Evolutionary conservation across 2,113 vertebrate genomes (phyloP).

Genomic region (Rhizomys pruinosus): DNA sequence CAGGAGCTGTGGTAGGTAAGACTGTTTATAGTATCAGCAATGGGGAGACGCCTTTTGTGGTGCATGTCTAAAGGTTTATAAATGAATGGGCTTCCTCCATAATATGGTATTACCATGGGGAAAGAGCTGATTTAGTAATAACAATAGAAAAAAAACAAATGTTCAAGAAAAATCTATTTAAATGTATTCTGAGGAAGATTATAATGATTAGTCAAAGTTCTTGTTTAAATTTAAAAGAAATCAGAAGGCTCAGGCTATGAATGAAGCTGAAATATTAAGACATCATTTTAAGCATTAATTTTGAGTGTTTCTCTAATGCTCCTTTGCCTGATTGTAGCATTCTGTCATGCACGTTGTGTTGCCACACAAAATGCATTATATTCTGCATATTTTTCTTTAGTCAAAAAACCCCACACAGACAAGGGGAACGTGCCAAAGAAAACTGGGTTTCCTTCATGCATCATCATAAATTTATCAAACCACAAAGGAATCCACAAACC

Average conservation of each 20-base stretch:
- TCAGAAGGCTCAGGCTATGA: slow-evolving; percentile 6
- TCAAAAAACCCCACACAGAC: neutral
- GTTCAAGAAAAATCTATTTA: slow-evolving; percentile 40
- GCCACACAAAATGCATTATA: slow-evolving; percentile 3
- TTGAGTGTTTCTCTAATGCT: neutral
- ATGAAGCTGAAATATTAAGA: slow-evolving; percentile 59
- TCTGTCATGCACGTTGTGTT: neutral
- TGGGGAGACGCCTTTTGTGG: slow-evolving; percentile 13
- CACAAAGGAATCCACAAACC: neutral
- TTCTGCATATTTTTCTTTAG: slow-evolving; percentile 15
- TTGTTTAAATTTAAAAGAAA: slow-evolving; percentile 58
- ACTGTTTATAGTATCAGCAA: slow-evolving; percentile 49
- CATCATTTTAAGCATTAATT: slow-evolving; percentile 49
- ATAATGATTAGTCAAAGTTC: slow-evolving; percentile 30
- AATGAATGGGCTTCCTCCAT: neutral
- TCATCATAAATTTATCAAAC: neutral
- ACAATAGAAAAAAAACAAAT: slow-evolving; percentile 44
- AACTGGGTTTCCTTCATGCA: slow-evolving; percentile 14
- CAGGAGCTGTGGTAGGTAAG: neutral
- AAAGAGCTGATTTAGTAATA: slow-evolving; percentile 35
- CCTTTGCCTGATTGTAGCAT: slow-evolving; percentile 16
- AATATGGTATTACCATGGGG: slow-evolving; percentile 40
- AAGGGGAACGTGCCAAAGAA: neutral
- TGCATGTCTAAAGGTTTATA: slow-evolving; percentile 35
- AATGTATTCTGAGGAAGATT: slow-evolving; percentile 15